A percentile compares a stretch with the other conserved stretches of the same genome.
Conservation (phyloP, 2,113 vertebrate genomes). For the Sinocyclocheilus maitianheensis region DNA sequence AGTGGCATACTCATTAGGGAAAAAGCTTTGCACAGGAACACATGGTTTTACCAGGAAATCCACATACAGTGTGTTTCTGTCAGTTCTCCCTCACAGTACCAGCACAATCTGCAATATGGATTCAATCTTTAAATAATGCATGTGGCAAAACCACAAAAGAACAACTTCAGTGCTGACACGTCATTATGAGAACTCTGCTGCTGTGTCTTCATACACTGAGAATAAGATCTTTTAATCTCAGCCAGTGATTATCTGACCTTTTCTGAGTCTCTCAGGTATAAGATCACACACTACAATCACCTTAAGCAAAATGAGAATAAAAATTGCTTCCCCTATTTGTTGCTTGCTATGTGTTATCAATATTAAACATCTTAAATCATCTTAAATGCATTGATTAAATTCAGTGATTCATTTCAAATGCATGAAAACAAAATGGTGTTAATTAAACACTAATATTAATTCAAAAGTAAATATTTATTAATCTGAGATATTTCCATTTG, state of each 20-base stretch:
- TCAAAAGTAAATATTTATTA: too few species aligned
- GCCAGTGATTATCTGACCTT: background rate
- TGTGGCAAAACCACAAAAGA: conserved; percentile 54
- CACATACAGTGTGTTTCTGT: background rate
- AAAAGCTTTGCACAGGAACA: background rate
- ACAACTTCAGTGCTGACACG: background rate
- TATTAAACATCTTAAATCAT: too few species aligned
- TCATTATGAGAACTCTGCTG: conserved; percentile 12
- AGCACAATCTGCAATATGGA: conserved; percentile 57
- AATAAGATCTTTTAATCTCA: background rate
- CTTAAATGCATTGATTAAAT: too few species aligned
- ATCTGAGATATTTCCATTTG: too few species aligned
- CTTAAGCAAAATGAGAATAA: too few species aligned
- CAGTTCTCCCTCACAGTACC: conserved; percentile 30
- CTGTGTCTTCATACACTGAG: background rate
- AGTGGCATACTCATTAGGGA: background rate
- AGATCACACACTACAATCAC: background rate
- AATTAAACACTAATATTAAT: too few species aligned
- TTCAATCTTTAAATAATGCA: conserved; percentile 62
- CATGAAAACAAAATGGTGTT: too few species aligned
- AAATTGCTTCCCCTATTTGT: background rate
- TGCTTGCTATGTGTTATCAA: background rate
- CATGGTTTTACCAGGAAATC: background rate
- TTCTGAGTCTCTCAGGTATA: background rate
- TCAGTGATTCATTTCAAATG: too few species aligned